A percentile compares a stretch with the other conserved stretches of the same genome.
phyloP scores from a whole-genome alignment of 2,888 invertebrate species.

The Dichetophora obliterata region DNA sequence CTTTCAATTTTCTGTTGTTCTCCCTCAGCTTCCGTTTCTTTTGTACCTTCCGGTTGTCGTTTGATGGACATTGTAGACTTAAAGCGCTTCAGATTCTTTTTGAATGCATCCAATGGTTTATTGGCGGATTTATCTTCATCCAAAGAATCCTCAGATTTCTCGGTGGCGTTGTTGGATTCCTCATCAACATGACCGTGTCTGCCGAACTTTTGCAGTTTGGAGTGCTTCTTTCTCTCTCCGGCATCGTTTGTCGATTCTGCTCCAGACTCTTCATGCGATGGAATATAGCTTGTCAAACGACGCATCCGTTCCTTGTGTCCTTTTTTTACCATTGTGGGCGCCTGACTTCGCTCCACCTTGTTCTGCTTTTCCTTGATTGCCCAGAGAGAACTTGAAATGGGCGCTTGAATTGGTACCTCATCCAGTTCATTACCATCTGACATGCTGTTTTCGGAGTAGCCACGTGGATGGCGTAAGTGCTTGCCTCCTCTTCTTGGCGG shows the following conservation, averaged over 20 bases:
- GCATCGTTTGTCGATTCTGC: conserved; percentile 9
- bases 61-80: conserved; percentile 58
- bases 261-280: conserved; percentile 35
- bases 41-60: conserved; percentile 43
- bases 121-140: conserved; percentile 40
- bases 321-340: not conserved
- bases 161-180: conserved; percentile 43
- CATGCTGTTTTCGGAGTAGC: conserved; percentile 49
- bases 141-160: conserved; percentile 48
- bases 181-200: not conserved
- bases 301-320: conserved; percentile 45
- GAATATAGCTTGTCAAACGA: conserved; percentile 36
- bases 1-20: conserved; percentile 15
- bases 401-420: not conserved
- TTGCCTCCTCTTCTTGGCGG: conserved; percentile 50
- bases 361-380: conserved; percentile 27
- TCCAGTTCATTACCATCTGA: conserved; percentile 40
- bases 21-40: conserved; percentile 31
- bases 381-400: conserved; percentile 47
- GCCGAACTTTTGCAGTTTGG: not conserved
- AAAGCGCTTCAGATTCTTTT: conserved; percentile 60
- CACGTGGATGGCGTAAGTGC: conserved; percentile 46
- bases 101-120: conserved; percentile 50
- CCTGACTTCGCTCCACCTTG: not conserved
- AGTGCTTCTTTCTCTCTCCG: conserved; percentile 6